phyloP scores from a whole-genome alignment of 2,113 vertebrate genomes.

The Euleptes europaea region DNA sequence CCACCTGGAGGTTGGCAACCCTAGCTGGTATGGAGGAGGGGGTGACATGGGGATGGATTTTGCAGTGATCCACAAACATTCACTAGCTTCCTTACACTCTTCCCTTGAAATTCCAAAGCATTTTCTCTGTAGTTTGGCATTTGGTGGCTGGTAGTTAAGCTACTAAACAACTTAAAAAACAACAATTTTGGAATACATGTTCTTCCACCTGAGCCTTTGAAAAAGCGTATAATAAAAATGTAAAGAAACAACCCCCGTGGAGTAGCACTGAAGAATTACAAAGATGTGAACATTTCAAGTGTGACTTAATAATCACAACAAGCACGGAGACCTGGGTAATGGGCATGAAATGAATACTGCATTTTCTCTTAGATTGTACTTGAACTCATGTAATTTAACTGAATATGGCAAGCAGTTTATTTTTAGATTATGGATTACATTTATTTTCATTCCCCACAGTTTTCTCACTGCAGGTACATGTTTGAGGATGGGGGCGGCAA shows the following conservation, averaged over 20 bases:
- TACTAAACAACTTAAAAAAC: not conserved
- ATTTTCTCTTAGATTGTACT: slow-evolving; percentile 26
- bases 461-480: slow-evolving; percentile 42
- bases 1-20: not conserved
- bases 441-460: slow-evolving; percentile 1
- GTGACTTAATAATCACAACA: slow-evolving; percentile 45
- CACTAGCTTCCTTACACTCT: not conserved
- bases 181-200: not conserved
- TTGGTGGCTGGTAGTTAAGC: not conserved
- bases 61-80: not conserved
- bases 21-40: not conserved
- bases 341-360: not conserved
- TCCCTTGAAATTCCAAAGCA: not conserved
- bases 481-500: slow-evolving; percentile 8
- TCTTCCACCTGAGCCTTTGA: not conserved
- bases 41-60: no score
- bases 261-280: not conserved
- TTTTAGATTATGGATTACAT: slow-evolving; percentile 40
- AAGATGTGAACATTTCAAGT: slow-evolving; percentile 29
- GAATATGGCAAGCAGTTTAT: slow-evolving; percentile 19
- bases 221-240: not conserved
- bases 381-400: slow-evolving; percentile 45
- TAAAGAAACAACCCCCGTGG: not conserved
- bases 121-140: not conserved
- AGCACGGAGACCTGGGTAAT: not conserved